Evolutionary conservation across 2,888 invertebrate species (phyloP).

Genomic region (Lottia gigantea): DNA sequence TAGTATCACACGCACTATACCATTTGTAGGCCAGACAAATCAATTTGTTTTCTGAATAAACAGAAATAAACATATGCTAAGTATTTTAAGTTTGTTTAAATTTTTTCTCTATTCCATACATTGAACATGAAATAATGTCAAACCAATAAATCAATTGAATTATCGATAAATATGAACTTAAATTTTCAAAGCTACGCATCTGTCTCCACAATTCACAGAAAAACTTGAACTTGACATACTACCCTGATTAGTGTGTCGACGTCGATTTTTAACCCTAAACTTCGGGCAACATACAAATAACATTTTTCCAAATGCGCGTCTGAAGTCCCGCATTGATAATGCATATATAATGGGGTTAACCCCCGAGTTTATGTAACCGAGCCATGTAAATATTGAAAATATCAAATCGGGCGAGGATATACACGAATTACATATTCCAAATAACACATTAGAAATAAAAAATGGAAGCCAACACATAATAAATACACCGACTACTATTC

Average conservation of each 20-base stretch:
- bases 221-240: slow-evolving; percentile 52
- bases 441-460: slow-evolving; percentile 92
- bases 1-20: too few relatives aligned
- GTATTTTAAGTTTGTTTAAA: too few relatives aligned
- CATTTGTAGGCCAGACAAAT: too few relatives aligned
- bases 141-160: too few relatives aligned
- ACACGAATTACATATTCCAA: slow-evolving; percentile 82
- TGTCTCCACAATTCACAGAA: slow-evolving; percentile 36
- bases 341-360: slow-evolving; percentile 90
- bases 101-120: too few relatives aligned
- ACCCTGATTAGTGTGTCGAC: slow-evolving; percentile 38
- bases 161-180: slow-evolving; percentile 13
- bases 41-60: too few relatives aligned
- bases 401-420: slow-evolving; percentile 54
- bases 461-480: slow-evolving; percentile 98
- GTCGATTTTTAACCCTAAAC: slow-evolving; percentile 37
- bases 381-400: slow-evolving; percentile 67
- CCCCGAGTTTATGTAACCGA: slow-evolving; percentile 68
- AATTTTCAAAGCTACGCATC: slow-evolving; percentile 36
- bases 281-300: slow-evolving; percentile 74
- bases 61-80: too few relatives aligned
- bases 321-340: slow-evolving; percentile 96
- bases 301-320: slow-evolving; percentile 88
- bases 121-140: too few relatives aligned
- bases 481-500: slow-evolving; percentile 96